Percentiles rank a stretch among this genome's conserved stretches.
Conservation (phyloP, 1,140 invertebrate genomes). For the Doryteuthis pealeii region DNA sequence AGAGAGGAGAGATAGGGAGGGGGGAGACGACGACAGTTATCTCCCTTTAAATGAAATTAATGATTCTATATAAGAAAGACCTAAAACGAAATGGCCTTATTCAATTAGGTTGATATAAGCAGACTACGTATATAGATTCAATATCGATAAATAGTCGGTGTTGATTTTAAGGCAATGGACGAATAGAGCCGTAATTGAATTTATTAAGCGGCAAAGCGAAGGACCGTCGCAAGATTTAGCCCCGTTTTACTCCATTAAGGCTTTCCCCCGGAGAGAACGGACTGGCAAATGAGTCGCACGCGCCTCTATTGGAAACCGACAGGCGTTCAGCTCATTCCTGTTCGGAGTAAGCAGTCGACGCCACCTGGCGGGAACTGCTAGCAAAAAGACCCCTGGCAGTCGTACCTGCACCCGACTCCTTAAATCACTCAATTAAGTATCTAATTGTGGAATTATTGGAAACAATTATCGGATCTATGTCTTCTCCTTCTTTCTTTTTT, state of each 20-base stretch:
- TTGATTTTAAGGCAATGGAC: neutral
- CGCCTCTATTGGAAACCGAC: too few relatives aligned
- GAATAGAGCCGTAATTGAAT: neutral
- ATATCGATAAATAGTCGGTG: slow-evolving; percentile 11
- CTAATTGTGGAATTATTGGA: neutral
- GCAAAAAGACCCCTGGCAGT: neutral
- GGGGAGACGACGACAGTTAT: neutral
- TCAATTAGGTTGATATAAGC: neutral
- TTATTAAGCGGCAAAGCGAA: neutral
- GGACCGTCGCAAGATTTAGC: neutral
- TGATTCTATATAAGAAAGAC: neutral
- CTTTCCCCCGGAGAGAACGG: neutral
- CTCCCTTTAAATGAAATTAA: slow-evolving; percentile 6
- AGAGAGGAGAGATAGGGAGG: neutral
- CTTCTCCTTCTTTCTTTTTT: too few relatives aligned
- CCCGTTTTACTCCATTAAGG: neutral
- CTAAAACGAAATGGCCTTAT: neutral
- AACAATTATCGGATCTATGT: neutral
- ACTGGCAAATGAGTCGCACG: neutral
- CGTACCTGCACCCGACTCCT: neutral
- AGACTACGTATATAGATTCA: slow-evolving; percentile 8
- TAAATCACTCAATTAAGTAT: slow-evolving; percentile 2
- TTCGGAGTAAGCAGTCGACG: neutral
- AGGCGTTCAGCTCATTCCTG: too few relatives aligned
- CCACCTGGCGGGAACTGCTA: neutral